Evolutionary conservation across 1,140 invertebrate species (phyloP), one percentile per base, ranked within the genome.

Genomic region (Heliconius eleuchia): DNA sequence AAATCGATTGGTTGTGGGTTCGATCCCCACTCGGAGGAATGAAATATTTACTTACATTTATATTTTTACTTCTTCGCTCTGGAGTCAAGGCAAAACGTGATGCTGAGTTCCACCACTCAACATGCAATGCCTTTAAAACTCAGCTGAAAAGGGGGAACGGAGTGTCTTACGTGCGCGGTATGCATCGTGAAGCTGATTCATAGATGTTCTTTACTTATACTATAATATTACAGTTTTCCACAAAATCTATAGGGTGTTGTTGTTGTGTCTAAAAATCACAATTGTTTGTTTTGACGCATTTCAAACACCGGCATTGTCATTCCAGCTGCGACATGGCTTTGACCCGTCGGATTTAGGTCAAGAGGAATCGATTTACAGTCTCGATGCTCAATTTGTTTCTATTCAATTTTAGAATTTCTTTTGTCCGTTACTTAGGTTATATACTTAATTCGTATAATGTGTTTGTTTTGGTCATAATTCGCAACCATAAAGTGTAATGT

Each of bases 341-440:
- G 90, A 93, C 91, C 91, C 76, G 80, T 66, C 46, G 70, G 81
- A 93, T 89, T 88, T 90, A 82, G 91, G 90, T 93, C 91, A 92
- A 92, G 90, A 90, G 87, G 87, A 88, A 91, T 93, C 90, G 90
- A 93, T 93, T 84, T 87, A 84, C 83, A 81, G 82, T 80, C 76
- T 82, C 83, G 75, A 19, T 50, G 16, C 57, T 72, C 55, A 60
- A 46, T 42, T 73, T 70, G 23, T 37, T 74, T 74, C 66, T 37
- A 37, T 50, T 52, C 37, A 30, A 18, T 57, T 75, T 75, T 75
- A 39, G 37, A 60, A 66, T 66, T 42, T 72, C 37, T 39, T 18
- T 42, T 30, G 23, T 57, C 55, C 55, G 60, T 11, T 30, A 27
- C 11, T 66, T 66, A 66, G 50, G 55, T 46, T 13, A 46, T 2